Evolutionary conservation across 2,888 invertebrate species (phyloP), one percentile per base, ranked within the genome.

Genomic region (Mythimna lalbum): DNA sequence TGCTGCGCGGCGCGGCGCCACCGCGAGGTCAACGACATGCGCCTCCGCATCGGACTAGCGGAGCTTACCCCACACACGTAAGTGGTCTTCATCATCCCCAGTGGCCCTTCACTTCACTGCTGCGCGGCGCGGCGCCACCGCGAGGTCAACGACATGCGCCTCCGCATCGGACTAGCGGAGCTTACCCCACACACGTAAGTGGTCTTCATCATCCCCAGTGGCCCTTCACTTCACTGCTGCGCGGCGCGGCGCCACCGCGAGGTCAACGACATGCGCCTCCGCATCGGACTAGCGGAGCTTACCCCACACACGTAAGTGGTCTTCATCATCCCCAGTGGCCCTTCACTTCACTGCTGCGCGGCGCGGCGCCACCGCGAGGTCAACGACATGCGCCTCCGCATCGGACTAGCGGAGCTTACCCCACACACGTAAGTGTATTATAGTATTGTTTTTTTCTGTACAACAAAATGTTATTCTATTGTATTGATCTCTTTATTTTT

Each of bases 81-180:
- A 36, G 33, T 36, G 9, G 2, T 36, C 10, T 10, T 17, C 12
- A 52, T 12, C n/a, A n/a, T 9, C 7, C n/a, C 2, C 49, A 3
- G 36, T 14, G 14, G 12, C 39, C 14, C 4, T 14, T 33, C 33
- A 33, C 33, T 33, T 33, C 56, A 39, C 27, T 76, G 76, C 36
- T 76, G 76, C 53, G 59, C 62, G 21, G 79, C 79, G 62, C 79
- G 76, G 5, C 79, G 76, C 0, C 76, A 76, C n/a, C 76, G 79
- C 21, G 31, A 49, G 39, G 62, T 78, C 57, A 65, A 59, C 59
- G 76, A 78, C 72, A 21, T 73, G 55, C 78, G 57, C 0, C 76
- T 72, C 9, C 76, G 73, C 43, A 21, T 63, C 57, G 78, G 78
- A 10, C 31, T 72, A 12, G 23, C 17, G 9, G 49, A 39, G 7